Percentiles rank a stretch among this genome's conserved stretches.
These are phyloP conservation scores for Sitodiplosis mosellana DNA, from an alignment of 1,140 invertebrate genomes.

Conservation along the genomic window DNA sequence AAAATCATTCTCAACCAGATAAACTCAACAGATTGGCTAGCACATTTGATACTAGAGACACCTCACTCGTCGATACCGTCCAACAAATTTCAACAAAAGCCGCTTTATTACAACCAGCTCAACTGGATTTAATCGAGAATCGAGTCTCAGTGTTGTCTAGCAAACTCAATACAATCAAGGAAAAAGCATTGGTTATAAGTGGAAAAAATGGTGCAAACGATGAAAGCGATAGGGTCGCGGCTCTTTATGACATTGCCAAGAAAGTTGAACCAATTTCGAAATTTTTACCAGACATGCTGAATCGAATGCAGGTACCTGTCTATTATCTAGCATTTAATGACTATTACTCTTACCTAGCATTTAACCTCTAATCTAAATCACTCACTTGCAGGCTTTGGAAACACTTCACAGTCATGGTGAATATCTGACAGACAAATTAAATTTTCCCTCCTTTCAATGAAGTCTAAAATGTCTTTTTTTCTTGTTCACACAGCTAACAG, in stretches of 20 bases:
- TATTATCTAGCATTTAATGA: too few species aligned
- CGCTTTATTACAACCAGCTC: slow-evolving; percentile 58
- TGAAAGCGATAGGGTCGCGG: slow-evolving; percentile 65
- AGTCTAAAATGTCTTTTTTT: slow-evolving; percentile 13
- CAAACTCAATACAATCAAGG: slow-evolving; percentile 55
- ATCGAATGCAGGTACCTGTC: slow-evolving; percentile 63
- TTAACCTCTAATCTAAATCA: too few species aligned
- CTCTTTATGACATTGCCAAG: slow-evolving; percentile 71
- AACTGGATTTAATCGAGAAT: slow-evolving; percentile 66
- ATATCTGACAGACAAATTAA: not conserved
- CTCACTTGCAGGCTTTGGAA: slow-evolving; percentile 61
- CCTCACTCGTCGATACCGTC: slow-evolving; percentile 44
- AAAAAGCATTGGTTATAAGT: slow-evolving; percentile 39
- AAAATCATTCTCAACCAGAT: slow-evolving; percentile 32
- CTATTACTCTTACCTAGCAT: too few species aligned
- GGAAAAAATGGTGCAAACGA: slow-evolving; percentile 58
- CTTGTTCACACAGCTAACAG: slow-evolving; percentile 52
- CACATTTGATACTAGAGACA: slow-evolving; percentile 16
- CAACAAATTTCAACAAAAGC: slow-evolving; percentile 54
- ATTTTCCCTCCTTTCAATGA: not conserved
- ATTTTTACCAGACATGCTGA: slow-evolving; percentile 59
- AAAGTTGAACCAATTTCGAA: slow-evolving; percentile 62
- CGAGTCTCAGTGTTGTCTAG: slow-evolving; percentile 49
- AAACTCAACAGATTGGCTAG: slow-evolving; percentile 32
- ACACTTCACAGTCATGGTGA: slow-evolving; percentile 73